Conservation (phyloP, 2,797 vertebrate genomes). For the Benthosema pterotum region DNA sequence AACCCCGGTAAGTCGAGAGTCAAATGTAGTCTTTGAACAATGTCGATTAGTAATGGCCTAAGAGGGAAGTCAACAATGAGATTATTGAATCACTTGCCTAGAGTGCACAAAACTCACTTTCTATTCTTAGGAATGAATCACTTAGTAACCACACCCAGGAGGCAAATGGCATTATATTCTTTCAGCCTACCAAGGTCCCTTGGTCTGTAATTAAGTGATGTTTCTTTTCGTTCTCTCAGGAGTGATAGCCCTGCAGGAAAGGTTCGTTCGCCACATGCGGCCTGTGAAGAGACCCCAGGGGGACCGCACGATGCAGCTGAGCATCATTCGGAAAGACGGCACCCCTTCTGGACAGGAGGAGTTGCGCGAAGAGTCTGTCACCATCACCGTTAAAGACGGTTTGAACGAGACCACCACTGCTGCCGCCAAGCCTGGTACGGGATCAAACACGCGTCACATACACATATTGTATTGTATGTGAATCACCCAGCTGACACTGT, state of each 20-base stretch:
- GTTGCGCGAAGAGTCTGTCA: constrained; percentile 81
- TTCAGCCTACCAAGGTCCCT: too few species aligned
- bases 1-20: constrained; percentile 80
- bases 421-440: constrained; percentile 85
- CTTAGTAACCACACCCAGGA: too few species aligned
- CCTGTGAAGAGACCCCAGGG: constrained; percentile 61
- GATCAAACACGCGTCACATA: not conserved
- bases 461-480: not conserved
- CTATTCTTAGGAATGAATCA: not conserved
- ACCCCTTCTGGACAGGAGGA: constrained; percentile 87
- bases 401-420: constrained; percentile 73
- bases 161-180: too few species aligned
- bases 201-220: too few species aligned
- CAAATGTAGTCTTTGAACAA: not conserved
- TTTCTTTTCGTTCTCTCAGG: constrained; percentile 69
- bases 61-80: not conserved
- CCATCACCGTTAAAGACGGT: constrained; percentile 83
- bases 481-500: not conserved
- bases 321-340: constrained; percentile 86
- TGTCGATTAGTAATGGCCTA: not conserved
- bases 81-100: not conserved
- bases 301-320: constrained; percentile 82
- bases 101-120: not conserved
- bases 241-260: constrained; percentile 89
- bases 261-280: constrained; percentile 89